Base-by-base conservation (phyloP, 2,888 invertebrate genomes). In the Stenotaenia linearis region DNA sequence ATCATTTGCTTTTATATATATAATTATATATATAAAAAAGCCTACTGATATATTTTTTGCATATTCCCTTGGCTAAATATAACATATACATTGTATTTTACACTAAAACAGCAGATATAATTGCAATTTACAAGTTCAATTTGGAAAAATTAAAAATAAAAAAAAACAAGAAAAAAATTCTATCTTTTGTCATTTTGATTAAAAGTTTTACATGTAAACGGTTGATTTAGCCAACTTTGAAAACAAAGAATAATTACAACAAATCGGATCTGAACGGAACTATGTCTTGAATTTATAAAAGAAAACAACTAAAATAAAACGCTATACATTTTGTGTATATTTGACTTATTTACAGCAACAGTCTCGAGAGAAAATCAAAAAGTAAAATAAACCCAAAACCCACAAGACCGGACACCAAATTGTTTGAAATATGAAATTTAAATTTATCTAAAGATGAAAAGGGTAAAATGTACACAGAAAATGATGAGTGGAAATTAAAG, bases 1-100 rank as follows among this genome's bases (percentile, higher is more conserved):
- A 69, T 69, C 69, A 69, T 69, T 28, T 28, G 69, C 69, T 69
- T 69, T 69, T 28, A 69, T 69, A 69, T 69, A 69, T 69, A 69
- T 69, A 23, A 45, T 28, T 25, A 69, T 9, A 69, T 28, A 69
- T 25, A 69, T 69, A 69, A 69, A 28, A 25, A 69, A 69, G 69
- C 69, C 69, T 69, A 69, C 69, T 28, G 69, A 28, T 69, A 12
- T 69, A 69, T 18, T 50, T 18, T 50, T 50, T 50, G 50, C 50
- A 50, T 50, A 50, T 50, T 50, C 50, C 50, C 50, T 50, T 50
- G 50, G 21, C 18, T 50, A 50, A 50, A 50, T 50, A 18, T 50
- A 50, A 6, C 69, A 69, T 69, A 69, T 23, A 69, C 28, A 69
- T 69, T 28, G 69, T 69, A 28, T 69, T 25, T 12, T 69, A 69